Base-by-base conservation (phyloP, 2,797 vertebrate genomes). In the Chaetodon trifasciatus region DNA sequence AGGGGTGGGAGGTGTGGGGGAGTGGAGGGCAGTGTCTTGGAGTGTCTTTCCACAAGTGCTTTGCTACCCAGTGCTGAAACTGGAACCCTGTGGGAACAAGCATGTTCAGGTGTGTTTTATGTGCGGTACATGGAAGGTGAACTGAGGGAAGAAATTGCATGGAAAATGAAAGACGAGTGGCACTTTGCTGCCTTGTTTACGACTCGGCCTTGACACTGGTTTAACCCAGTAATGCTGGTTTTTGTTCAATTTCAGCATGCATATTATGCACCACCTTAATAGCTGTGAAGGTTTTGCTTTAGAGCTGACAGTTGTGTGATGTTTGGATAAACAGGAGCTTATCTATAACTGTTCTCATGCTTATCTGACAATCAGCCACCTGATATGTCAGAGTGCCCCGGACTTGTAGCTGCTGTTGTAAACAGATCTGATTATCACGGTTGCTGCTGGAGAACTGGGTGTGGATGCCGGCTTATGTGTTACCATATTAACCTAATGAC, bases 81-180 rank as follows among this genome's bases (percentile, higher is more conserved):
- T 81, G 82, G 95, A 96, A 83, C 92, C 93, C 90, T 95, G 95
- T 96, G 95, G 95, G 96, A 96, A 96, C 91, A 77, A 86, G 73
- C 85, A 79, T 91, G 75, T 86, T 91, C 94, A 94, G 94, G 94
- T 95, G 93, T 84, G 90, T 86, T 83, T 91, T 80, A 86, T 90
- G 83, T 78, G 83, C 88, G 67, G 70, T 28, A 81, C 76, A 69
- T 72, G 86, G 78, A 82, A 76, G 83, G 80, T 87, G 84, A 76
- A 72, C 63, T 52, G 60, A 85, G 69, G 64, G 70, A 64, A 91
- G 75, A 78, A 75, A 78, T 24, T 62, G 57, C 68, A 58, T 6
- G 67, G 60, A 70, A 62, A 85, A 63, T 39, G 10, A 81, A 83
- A 85, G 53, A 68, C 47, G 63, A 72, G 61, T 61, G 6, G 24